A percentile compares a stretch with the other conserved stretches of the same genome.
These are phyloP conservation scores for Ceratotherium simum DNA, from an alignment of 2,113 vertebrate species.

Conservation along the genomic window DNA sequence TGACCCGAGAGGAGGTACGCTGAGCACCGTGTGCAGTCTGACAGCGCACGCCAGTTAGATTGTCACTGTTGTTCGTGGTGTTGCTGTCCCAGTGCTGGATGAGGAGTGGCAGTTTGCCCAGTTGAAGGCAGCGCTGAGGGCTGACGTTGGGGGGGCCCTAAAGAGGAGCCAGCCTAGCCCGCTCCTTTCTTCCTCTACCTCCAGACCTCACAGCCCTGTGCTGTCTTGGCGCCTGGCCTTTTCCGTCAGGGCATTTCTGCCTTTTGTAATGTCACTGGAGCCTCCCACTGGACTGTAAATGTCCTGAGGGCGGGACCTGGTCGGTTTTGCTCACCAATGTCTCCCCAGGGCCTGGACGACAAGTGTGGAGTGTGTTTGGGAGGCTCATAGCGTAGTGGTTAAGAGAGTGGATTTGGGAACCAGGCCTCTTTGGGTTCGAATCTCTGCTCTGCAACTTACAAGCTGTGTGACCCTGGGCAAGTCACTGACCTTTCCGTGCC, in stretches of 20 bases:
- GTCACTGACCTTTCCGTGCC: background rate
- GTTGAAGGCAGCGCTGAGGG: no score
- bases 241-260: fast-evolving
- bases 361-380: background rate
- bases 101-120: fast-evolving
- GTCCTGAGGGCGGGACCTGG: background rate
- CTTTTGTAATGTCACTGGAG: no score
- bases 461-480: background rate
- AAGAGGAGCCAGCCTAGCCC: background rate
- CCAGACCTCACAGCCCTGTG: background rate
- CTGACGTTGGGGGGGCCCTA: background rate
- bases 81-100: no score
- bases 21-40: background rate
- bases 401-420: background rate
- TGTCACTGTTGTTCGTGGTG: background rate
- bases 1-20: background rate
- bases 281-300: background rate
- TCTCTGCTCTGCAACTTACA: background rate
- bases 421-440: background rate
- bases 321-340: background rate
- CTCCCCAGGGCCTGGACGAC: background rate
- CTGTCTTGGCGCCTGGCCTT: background rate
- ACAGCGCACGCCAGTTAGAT: background rate
- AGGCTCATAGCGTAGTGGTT: fast-evolving
- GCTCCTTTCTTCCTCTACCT: background rate